Conservation (phyloP, 2,888 invertebrate genomes). For the Atherix ibis region DNA sequence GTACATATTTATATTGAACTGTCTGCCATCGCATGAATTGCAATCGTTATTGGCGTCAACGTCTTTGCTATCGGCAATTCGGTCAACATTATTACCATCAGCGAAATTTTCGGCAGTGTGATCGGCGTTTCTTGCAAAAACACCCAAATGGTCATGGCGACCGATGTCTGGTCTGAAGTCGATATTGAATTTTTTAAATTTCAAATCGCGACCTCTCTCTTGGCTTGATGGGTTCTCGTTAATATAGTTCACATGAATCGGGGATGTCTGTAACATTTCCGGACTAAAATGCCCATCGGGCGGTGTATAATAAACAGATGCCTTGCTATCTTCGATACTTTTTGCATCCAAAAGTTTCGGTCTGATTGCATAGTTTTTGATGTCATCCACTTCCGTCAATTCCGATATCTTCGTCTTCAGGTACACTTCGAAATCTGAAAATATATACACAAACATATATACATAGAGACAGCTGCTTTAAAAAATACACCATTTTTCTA, state of each 20-base stretch:
- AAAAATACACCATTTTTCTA: too few species aligned
- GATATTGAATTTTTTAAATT: constrained; percentile 18
- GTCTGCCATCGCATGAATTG: too few species aligned
- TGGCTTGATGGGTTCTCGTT: constrained; percentile 25
- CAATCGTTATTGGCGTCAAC: not conserved
- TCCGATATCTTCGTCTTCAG: constrained; percentile 26
- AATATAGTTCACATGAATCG: constrained; percentile 38
- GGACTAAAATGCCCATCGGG: constrained; percentile 43
- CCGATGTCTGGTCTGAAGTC: constrained; percentile 19
- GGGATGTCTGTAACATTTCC: constrained; percentile 30
- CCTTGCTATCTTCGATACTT: constrained; percentile 39
- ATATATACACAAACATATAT: too few species aligned
- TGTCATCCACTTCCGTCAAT: constrained; percentile 18
- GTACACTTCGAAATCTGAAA: constrained; percentile 30
- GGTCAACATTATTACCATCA: constrained; percentile 9
- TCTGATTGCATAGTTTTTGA: constrained; percentile 16
- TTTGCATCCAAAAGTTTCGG: constrained; percentile 13
- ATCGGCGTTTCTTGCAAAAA: not conserved
- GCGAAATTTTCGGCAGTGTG: not conserved
- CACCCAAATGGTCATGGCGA: constrained; percentile 5
- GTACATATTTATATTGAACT: constrained; percentile 2
- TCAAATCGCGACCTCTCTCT: too few species aligned
- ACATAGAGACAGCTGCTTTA: too few species aligned
- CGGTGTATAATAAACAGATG: constrained; percentile 70
- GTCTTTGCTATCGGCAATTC: not conserved